Evolutionary conservation across 2,888 invertebrate species (phyloP).

Genomic region (Cybosia mesomella): DNA sequence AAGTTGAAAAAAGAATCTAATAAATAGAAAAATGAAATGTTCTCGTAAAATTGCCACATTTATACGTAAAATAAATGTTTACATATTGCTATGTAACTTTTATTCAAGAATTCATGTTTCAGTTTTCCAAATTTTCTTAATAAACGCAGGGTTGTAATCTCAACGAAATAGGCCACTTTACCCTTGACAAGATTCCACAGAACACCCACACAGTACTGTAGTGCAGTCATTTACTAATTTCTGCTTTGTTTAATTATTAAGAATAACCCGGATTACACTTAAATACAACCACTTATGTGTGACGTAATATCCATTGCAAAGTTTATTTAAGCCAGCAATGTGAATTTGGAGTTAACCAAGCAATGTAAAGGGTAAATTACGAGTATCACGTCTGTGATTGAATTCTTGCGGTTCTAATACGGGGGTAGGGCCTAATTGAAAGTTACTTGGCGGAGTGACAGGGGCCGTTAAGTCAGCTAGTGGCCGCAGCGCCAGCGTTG

Average conservation of each 20-base stretch:
- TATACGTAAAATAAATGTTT: no score
- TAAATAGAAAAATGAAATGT: no score
- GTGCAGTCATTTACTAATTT: slow-evolving; percentile 53
- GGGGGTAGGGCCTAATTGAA: slow-evolving; percentile 68
- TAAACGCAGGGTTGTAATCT: no score
- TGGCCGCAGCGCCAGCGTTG: slow-evolving; percentile 53
- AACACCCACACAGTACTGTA: slow-evolving; percentile 45
- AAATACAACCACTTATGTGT: slow-evolving; percentile 15
- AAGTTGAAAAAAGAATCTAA: no score
- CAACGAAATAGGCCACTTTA: slow-evolving; percentile 43
- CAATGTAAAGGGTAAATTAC: slow-evolving; percentile 37
- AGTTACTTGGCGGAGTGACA: slow-evolving; percentile 73
- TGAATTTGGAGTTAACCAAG: slow-evolving; percentile 28
- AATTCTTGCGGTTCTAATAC: slow-evolving; percentile 52
- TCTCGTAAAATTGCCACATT: no score
- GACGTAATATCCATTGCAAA: slow-evolving; percentile 33
- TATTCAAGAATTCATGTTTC: background rate
- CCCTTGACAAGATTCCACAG: slow-evolving; percentile 45
- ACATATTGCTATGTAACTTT: no score
- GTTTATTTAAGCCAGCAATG: slow-evolving; percentile 32
- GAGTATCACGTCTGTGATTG: slow-evolving; percentile 36
- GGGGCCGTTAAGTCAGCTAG: slow-evolving; percentile 61
- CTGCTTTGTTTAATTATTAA: slow-evolving; percentile 56
- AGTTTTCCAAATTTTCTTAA: no score
- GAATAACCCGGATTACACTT: slow-evolving; percentile 44